Evolutionary conservation across 2,888 invertebrate genomes (phyloP).

Genomic region (Lithophane socia): DNA sequence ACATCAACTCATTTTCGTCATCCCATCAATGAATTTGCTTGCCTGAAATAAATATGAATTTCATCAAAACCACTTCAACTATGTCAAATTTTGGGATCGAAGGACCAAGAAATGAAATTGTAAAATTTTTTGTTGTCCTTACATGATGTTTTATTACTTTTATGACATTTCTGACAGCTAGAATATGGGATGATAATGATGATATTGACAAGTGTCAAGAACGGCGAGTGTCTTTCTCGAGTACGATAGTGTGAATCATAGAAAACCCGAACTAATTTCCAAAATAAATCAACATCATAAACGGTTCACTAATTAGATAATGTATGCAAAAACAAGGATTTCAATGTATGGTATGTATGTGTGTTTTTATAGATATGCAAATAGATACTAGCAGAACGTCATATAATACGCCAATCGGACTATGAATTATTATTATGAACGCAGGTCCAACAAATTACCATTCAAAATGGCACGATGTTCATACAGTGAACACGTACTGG

Average conservation of each 20-base stretch:
- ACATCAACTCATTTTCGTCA: not conserved
- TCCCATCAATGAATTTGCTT: not conserved
- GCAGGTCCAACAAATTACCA: conserved; percentile 72
- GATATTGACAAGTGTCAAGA: not conserved
- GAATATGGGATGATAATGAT: no score
- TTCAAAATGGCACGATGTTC: conserved; percentile 74
- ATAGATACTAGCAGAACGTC: conserved; percentile 56
- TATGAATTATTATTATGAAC: conserved; percentile 72
- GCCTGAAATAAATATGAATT: not conserved
- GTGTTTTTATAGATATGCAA: conserved; percentile 60
- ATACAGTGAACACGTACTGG: conserved; percentile 60
- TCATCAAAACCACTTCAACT: not conserved
- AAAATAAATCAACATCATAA: conserved; percentile 4
- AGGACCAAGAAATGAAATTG: not conserved
- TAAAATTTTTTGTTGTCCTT: not conserved
- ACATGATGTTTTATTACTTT: not conserved
- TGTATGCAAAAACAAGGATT: conserved; percentile 49
- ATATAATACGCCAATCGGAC: conserved; percentile 66
- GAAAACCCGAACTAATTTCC: conserved; percentile 3
- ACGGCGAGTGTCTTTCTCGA: not conserved
- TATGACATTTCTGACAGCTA: not conserved
- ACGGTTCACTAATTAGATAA: conserved; percentile 53
- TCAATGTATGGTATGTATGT: conserved; percentile 42
- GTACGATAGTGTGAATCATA: not conserved
- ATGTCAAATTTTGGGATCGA: not conserved